Percentiles rank a stretch among this genome's conserved stretches.
Evolutionary conservation across 2,113 vertebrate genomes (phyloP).

Genomic region (Ancistrus triradiatus): DNA sequence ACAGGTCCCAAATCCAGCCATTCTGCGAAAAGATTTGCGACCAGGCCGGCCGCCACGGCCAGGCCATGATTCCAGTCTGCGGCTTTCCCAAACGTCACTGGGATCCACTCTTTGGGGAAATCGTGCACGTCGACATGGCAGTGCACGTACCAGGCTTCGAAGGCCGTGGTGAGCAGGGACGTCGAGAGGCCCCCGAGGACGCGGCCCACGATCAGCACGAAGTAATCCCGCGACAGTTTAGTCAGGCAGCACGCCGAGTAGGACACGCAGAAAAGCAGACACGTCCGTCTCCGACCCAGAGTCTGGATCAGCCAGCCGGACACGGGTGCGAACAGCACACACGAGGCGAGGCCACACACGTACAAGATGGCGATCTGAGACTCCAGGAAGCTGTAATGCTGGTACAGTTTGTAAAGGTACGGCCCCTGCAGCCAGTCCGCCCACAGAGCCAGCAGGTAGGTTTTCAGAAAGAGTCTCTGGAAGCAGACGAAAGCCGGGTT

Average conservation of each 20-base stretch:
- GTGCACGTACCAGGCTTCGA: constrained; percentile 87
- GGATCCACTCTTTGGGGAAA: constrained; percentile 88
- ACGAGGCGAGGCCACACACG: constrained; percentile 84
- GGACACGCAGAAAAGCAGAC: constrained; percentile 82
- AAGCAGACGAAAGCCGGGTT: constrained; percentile 84
- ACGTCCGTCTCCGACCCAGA: constrained; percentile 79
- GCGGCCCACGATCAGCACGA: constrained; percentile 80
- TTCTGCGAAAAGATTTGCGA: constrained; percentile 79
- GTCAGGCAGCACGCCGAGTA: constrained; percentile 83
- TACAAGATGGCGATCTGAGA: constrained; percentile 90
- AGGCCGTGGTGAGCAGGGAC: constrained; percentile 80
- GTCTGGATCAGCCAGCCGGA: constrained; percentile 76
- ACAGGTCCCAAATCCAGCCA: constrained; percentile 85
- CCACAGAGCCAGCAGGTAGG: constrained; percentile 84
- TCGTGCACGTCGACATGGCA: constrained; percentile 79
- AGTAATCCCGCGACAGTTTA: constrained; percentile 86
- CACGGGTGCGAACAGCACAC: constrained; percentile 79
- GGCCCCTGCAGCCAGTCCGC: constrained; percentile 93
- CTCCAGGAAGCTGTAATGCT: constrained; percentile 89
- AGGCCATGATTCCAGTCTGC: constrained; percentile 85
- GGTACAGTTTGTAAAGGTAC: constrained; percentile 91
- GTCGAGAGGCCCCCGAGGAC: constrained; percentile 85
- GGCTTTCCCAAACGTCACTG: constrained; percentile 76
- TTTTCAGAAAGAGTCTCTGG: constrained; percentile 77
- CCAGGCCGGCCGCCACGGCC: constrained; percentile 80